A percentile compares a stretch with the other conserved stretches of the same genome.
Evolutionary conservation across 1,140 invertebrate genomes (phyloP).

Genomic region (Laupala kohalensis): DNA sequence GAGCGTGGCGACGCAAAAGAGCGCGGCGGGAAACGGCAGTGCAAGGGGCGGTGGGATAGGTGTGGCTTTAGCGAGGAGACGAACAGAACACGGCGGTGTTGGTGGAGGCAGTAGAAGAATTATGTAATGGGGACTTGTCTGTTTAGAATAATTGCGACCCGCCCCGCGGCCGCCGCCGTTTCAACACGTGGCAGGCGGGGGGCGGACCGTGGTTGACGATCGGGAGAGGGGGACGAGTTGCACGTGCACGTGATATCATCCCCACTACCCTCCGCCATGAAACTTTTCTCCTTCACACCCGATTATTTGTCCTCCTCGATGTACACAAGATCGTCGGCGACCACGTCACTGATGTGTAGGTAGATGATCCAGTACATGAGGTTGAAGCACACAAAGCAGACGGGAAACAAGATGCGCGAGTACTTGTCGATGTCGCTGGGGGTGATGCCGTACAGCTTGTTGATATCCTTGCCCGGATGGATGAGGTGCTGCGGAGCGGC

Average conservation of each 20-base stretch:
- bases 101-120: no score
- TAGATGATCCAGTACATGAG: conserved; percentile 49
- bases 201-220: no score
- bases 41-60: no score
- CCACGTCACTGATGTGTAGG: conserved; percentile 39
- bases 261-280: not conserved
- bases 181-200: no score
- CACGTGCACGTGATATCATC: not conserved
- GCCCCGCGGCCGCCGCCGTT: no score
- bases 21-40: no score
- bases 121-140: not conserved
- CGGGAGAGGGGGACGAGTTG: not conserved
- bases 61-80: no score
- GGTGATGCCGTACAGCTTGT: conserved; percentile 36
- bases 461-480: conserved; percentile 25
- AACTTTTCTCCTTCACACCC: not conserved
- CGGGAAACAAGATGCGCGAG: conserved; percentile 41
- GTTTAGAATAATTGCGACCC: not conserved
- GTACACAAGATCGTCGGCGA: conserved; percentile 32
- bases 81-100: no score
- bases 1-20: no score
- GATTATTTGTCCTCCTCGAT: conserved; percentile 20
- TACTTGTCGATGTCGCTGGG: conserved; percentile 46
- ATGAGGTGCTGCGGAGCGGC: conserved; percentile 9
- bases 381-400: conserved; percentile 45